Evolutionary conservation across 2,888 invertebrate genomes (phyloP).

Genomic region (Sicus ferrugineus): DNA sequence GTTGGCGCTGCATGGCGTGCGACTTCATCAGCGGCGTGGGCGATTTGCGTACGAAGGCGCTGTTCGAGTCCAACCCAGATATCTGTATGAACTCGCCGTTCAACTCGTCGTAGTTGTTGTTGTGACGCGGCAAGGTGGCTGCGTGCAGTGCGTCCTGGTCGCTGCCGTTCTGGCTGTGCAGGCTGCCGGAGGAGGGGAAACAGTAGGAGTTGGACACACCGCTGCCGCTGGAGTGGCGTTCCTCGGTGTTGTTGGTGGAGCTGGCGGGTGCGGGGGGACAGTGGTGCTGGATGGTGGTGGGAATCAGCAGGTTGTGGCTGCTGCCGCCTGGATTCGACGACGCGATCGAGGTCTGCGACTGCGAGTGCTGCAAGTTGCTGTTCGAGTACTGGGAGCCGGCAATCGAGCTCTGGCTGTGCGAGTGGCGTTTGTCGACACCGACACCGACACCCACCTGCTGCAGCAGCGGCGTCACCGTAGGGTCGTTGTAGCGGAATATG

Average conservation of each 20-base stretch:
- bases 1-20: conserved; percentile 41
- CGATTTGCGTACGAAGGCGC: conserved; percentile 67
- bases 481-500: conserved; percentile 65
- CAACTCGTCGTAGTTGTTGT: conserved; percentile 62
- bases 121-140: conserved; percentile 75
- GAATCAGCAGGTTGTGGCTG: conserved; percentile 41
- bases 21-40: conserved; percentile 64
- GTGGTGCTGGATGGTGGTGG: conserved; percentile 53
- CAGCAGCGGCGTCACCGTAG: conserved; percentile 61
- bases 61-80: conserved; percentile 68
- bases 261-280: conserved; percentile 59
- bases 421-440: conserved; percentile 46
- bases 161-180: conserved; percentile 29
- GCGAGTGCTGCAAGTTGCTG: conserved; percentile 60
- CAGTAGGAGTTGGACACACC: conserved; percentile 37
- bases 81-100: conserved; percentile 70
- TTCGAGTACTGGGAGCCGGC: conserved; percentile 49
- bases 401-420: conserved; percentile 60
- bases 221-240: conserved; percentile 44
- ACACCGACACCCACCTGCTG: conserved; percentile 46
- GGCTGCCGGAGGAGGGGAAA: conserved; percentile 49
- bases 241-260: conserved; percentile 57
- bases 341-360: conserved; percentile 63
- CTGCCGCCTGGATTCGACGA: conserved; percentile 52
- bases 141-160: conserved; percentile 64